Percentiles rank a stretch among this genome's conserved stretches.
Conservation (phyloP, 2,113 vertebrate species). For the Myodes glareolus region DNA sequence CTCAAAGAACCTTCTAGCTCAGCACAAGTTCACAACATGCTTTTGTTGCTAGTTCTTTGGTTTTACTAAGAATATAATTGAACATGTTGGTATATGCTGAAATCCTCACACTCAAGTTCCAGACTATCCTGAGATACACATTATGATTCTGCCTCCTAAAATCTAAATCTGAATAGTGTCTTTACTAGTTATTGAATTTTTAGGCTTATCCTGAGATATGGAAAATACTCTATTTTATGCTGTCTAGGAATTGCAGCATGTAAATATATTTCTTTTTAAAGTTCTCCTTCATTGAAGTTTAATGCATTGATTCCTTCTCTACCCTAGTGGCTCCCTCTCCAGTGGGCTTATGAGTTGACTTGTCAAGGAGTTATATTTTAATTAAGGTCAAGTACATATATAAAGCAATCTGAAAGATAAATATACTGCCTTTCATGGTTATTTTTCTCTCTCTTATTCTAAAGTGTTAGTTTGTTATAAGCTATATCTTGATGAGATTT, state of each 20-base stretch:
- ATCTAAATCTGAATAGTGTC: background rate
- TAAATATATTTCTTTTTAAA: background rate
- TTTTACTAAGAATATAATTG: background rate
- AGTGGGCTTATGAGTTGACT: background rate
- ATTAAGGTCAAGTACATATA: background rate
- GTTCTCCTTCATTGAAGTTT: background rate
- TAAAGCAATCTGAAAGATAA: background rate
- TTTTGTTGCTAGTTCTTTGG: background rate
- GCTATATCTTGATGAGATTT: background rate
- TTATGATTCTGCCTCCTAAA: background rate
- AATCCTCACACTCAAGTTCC: background rate
- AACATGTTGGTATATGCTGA: background rate
- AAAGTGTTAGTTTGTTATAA: background rate
- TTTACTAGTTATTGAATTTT: background rate
- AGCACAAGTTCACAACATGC: background rate
- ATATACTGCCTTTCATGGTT: background rate
- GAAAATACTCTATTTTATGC: background rate
- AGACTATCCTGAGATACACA: background rate
- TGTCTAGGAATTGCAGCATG: background rate
- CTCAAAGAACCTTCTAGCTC: background rate
- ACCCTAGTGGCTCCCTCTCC: background rate
- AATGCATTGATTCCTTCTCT: constrained; percentile 6
- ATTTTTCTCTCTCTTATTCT: background rate
- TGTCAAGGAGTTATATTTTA: background rate
- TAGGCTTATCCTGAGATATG: background rate